Conservation (phyloP, 64 coral and sea anemone genomes). For the Pocillopora damicornis region DNA sequence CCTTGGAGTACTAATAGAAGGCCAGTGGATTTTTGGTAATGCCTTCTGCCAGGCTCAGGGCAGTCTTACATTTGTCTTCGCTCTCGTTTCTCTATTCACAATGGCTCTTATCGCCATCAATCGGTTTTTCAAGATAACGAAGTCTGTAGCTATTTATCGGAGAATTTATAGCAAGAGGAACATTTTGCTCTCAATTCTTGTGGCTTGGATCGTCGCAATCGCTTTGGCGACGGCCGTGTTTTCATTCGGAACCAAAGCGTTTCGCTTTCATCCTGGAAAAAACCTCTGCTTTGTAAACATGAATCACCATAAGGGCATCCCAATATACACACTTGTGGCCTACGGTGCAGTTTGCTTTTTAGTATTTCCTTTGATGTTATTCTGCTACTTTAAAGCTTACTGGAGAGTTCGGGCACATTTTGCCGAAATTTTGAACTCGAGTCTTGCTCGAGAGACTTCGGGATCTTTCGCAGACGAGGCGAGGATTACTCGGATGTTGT, state of each 20-base stretch:
- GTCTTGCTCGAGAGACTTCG: neutral
- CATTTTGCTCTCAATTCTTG: neutral
- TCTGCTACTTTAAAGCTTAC: constrained; percentile 34
- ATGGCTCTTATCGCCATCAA: constrained; percentile 47
- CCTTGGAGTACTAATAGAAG: constrained; percentile 8
- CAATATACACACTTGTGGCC: neutral
- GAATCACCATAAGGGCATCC: neutral
- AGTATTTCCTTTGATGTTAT: neutral
- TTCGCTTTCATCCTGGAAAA: constrained; percentile 40
- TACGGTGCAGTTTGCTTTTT: neutral
- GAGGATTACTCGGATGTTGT: constrained; percentile 19
- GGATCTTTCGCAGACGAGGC: constrained; percentile 17
- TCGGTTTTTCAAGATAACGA: constrained; percentile 31
- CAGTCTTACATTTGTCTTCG: neutral
- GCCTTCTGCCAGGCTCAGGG: constrained; percentile 32
- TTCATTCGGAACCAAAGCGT: neutral
- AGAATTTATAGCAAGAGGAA: neutral
- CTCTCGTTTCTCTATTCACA: neutral
- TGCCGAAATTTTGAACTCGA: constrained; percentile 16
- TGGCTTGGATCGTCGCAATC: neutral
- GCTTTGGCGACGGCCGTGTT: neutral
- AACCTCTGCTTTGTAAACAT: constrained; percentile 14
- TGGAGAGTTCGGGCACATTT: constrained; percentile 10
- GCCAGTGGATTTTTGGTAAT: constrained; percentile 41
- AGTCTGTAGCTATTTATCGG: neutral